These are phyloP conservation scores for Pelecanoides urinatrix DNA, from an alignment of 2,113 vertebrate genomes.

Conservation along the genomic window DNA sequence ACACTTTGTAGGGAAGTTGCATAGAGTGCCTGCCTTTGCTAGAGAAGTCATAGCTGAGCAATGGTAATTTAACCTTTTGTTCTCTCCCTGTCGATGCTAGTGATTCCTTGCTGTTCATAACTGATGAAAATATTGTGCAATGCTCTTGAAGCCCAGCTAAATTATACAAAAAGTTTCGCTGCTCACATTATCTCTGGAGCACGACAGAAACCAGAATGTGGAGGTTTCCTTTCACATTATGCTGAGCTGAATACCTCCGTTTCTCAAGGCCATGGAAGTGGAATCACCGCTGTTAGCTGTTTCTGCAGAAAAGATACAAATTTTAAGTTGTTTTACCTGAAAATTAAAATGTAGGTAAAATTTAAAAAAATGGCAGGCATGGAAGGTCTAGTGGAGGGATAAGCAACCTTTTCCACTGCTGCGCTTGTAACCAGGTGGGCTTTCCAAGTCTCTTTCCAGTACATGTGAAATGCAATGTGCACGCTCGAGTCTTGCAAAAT, in stretches of 20 bases:
- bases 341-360: not conserved
- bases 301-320: not conserved
- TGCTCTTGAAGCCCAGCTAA: constrained; percentile 19
- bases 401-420: not conserved
- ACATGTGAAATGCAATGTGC: fast-evolving
- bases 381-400: not conserved
- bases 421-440: not conserved
- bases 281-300: not conserved
- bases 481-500: not conserved
- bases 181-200: not conserved
- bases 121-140: not conserved
- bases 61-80: constrained; percentile 38
- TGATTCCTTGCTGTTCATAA: not conserved
- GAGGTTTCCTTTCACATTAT: not conserved
- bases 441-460: not conserved
- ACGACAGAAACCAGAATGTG: not conserved
- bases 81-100: not conserved
- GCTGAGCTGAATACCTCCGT: not conserved
- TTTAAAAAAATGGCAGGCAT: not conserved
- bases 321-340: constrained; percentile 12
- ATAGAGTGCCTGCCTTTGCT: not conserved
- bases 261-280: constrained; percentile 39
- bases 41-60: constrained; percentile 7
- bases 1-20: not conserved
- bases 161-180: not conserved